phyloP scores from a whole-genome alignment of 2,888 invertebrate genomes.

The Nudaria mundana region DNA sequence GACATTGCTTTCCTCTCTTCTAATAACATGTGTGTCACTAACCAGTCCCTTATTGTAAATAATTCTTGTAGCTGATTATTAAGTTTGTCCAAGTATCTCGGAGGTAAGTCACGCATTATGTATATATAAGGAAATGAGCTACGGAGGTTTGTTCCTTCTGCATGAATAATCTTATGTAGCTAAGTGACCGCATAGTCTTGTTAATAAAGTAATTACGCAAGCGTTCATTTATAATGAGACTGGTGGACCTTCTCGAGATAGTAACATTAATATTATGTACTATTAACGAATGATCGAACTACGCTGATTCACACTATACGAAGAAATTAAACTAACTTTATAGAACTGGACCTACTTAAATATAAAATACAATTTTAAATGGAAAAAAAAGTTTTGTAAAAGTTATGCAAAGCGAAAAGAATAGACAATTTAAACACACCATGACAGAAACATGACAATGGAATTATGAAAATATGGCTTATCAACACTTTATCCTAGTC shows the following conservation, averaged over 20 bases:
- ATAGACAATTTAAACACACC: no score
- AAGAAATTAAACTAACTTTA: no score
- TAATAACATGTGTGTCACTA: no score
- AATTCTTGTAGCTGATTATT: conserved; percentile 3
- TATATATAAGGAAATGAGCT: conserved; percentile 23
- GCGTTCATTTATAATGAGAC: conserved; percentile 46
- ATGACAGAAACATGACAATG: no score
- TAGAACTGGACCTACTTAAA: no score
- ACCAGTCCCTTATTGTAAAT: background rate
- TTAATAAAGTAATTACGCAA: conserved; percentile 48
- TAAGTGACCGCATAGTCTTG: conserved; percentile 45
- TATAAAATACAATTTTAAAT: no score
- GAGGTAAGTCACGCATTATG: conserved; percentile 19
- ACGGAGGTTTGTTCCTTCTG: conserved; percentile 16
- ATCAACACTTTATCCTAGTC: no score
- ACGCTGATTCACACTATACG: no score
- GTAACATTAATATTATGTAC: conserved; percentile 26
- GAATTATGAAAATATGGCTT: no score
- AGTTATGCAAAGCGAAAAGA: no score
- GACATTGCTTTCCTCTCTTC: no score
- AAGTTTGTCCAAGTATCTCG: conserved; percentile 20
- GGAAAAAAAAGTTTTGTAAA: no score
- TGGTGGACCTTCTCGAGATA: conserved; percentile 35
- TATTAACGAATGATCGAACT: conserved; percentile 16
- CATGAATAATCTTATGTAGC: conserved; percentile 45